phyloP scores from a whole-genome alignment of 2,113 vertebrate species.

The Calypte anna region DNA sequence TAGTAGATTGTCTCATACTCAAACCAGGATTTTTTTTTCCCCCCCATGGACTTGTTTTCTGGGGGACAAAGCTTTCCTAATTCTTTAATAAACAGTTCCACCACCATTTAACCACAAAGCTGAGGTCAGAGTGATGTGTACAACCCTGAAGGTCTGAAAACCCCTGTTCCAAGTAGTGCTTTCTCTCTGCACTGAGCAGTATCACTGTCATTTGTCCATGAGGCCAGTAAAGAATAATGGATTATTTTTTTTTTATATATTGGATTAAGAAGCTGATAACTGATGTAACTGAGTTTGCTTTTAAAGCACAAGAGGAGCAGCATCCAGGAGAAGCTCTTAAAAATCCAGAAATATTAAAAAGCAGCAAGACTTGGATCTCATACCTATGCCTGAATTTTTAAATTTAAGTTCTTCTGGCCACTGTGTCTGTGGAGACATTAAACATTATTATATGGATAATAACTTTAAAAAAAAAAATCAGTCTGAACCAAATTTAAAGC shows the following conservation, averaged over 20 bases:
- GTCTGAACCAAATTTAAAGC: neutral
- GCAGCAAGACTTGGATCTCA: rapidly evolving
- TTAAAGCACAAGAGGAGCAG: neutral
- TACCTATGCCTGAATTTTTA: neutral
- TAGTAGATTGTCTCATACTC: neutral
- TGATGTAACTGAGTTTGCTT: neutral
- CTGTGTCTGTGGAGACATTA: neutral
- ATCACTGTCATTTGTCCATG: neutral
- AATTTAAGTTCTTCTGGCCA: neutral
- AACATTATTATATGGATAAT: neutral
- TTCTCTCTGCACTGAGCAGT: neutral
- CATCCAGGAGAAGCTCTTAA: neutral
- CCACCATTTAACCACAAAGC: neutral
- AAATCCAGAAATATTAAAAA: neutral
- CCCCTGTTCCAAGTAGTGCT: neutral
- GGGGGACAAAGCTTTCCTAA: neutral
- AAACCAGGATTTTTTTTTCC: neutral
- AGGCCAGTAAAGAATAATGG: neutral
- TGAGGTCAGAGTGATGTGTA: neutral
- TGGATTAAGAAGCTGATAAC: neutral
- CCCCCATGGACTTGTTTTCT: neutral
- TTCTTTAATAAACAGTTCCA: neutral
- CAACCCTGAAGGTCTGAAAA: neutral
- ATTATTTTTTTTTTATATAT: neutral
- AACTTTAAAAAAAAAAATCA: neutral